These are phyloP conservation scores for Tichodroma muraria DNA, from an alignment of 2,113 vertebrate genomes.

Conservation along the genomic window DNA sequence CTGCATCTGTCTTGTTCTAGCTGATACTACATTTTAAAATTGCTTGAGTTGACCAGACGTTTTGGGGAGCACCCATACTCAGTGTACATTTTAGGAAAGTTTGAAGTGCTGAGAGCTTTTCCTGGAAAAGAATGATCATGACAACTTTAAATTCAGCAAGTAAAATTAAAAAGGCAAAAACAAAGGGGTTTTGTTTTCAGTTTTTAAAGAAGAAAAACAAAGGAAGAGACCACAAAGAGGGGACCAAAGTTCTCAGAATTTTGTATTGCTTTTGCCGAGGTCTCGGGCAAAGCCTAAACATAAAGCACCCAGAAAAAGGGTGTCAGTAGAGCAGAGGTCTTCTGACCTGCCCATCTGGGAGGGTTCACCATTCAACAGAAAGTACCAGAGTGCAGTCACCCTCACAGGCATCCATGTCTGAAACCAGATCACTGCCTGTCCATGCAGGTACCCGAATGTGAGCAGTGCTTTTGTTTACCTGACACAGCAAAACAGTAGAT, in stretches of 20 bases:
- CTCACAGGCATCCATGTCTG: background rate
- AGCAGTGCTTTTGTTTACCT: background rate
- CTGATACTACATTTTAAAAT: background rate
- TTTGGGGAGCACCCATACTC: background rate
- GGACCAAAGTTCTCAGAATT: background rate
- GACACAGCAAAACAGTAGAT: background rate
- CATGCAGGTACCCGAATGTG: background rate
- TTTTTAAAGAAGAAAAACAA: background rate
- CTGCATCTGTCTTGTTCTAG: background rate
- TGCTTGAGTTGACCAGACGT: background rate
- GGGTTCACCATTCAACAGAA: background rate
- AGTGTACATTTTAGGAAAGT: background rate
- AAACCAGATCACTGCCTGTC: background rate
- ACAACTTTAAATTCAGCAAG: background rate
- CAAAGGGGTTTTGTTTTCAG: background rate
- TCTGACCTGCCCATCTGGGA: background rate
- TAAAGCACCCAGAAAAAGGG: background rate
- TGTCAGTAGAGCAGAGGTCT: background rate
- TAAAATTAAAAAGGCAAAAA: background rate
- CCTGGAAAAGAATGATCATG: background rate
- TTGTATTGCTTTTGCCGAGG: background rate
- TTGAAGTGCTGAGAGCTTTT: background rate
- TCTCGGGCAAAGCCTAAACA: background rate
- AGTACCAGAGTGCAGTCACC: background rate
- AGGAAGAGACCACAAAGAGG: background rate